Evolutionary conservation across 2,113 vertebrate species (phyloP), one percentile per base, ranked within the genome.

Genomic region (Martes martes): DNA sequence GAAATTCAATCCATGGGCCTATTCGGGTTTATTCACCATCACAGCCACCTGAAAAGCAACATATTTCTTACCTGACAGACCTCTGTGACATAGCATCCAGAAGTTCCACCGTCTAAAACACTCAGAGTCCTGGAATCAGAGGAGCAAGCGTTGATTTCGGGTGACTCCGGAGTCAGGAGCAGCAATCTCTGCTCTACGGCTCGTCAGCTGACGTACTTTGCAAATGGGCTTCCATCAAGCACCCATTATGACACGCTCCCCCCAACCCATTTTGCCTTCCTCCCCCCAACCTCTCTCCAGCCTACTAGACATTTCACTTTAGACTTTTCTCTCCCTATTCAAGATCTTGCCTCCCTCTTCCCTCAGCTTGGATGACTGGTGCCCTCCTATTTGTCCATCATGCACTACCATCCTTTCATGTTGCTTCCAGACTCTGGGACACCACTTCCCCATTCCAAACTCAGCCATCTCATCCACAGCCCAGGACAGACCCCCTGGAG

Each of bases 161-260:
- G 82, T 50, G 61, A 76, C 57, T 23, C 14, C 69, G 14, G 50
- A 39, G 39, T 50, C 61, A 61, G 36, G 85, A 81, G n/a, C 11
- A n/a, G 55, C 33, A 79, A 81, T 31, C 33, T 71, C 74, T 3
- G 3, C 23, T 39, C 57, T 19, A 6, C 23, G 9, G 36, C 83
- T 63, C 0, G 0, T 8, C 10, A 52, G 45, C 76, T 21, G 36
- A 31, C 0, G 1, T 69, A 15, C 39, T 85, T 61, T 50, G 11
- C 71, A 61, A 39, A 78, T 6, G 4, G 13, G 26, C 6, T 28
- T 31, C 8, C 33, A 84, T 45, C 16, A n/a, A 23, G 36, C 7
- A 59, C 23, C 31, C 24, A 6, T 23, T 55, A 13, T 31, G 11
- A 39, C 24, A 28, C 4, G 18, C 39, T 57, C 24, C 31, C 1